Evolutionary conservation across 2,113 vertebrate genomes (phyloP).

Genomic region (Petaurus breviceps): DNA sequence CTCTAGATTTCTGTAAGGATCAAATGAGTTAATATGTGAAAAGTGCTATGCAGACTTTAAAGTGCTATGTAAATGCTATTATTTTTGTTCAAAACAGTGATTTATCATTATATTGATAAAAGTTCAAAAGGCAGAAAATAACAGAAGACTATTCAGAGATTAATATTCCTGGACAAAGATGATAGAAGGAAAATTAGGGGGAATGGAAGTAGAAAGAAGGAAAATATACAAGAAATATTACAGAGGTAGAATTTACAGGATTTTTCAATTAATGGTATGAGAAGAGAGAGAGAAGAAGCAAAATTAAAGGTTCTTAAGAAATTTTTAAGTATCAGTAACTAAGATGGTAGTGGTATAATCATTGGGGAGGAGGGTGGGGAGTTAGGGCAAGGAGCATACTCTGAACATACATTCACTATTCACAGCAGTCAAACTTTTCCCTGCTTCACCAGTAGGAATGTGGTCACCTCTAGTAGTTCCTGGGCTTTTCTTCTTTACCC

Average conservation of each 20-base stretch:
- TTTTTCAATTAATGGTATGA: background rate
- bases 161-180: background rate
- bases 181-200: background rate
- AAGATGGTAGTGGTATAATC: background rate
- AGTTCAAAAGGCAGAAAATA: background rate
- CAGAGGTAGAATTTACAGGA: background rate
- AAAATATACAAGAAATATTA: background rate
- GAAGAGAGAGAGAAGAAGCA: background rate
- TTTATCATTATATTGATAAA: background rate
- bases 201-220: background rate
- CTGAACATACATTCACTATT: background rate
- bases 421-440: background rate
- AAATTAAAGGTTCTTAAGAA: background rate
- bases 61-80: background rate
- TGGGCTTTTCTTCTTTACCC: background rate
- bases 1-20: background rate
- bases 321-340: background rate
- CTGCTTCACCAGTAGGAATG: background rate
- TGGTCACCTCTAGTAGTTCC: background rate
- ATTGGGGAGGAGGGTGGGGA: too few relatives aligned
- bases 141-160: background rate
- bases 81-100: background rate
- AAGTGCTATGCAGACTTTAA: background rate
- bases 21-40: background rate
- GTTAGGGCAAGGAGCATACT: background rate